Conservation (phyloP, 2,113 vertebrate species). For the Pelodiscus sinensis region DNA sequence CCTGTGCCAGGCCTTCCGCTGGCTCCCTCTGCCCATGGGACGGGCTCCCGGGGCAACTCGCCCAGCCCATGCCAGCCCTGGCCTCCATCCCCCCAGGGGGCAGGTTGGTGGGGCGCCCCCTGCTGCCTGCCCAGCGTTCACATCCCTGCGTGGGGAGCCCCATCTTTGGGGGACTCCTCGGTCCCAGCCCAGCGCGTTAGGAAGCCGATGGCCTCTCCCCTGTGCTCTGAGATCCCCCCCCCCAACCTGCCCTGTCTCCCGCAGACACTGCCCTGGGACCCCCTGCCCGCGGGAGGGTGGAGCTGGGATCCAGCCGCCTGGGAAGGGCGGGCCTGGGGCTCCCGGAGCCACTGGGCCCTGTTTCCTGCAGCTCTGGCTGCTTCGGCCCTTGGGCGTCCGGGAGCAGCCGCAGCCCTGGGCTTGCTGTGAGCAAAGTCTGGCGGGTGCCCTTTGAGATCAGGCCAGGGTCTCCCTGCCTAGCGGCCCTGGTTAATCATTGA, state of each 20-base stretch:
- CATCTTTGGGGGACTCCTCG: no score
- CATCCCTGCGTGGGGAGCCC: not conserved
- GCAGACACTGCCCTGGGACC: not conserved
- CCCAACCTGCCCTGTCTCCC: no score
- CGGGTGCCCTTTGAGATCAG: not conserved
- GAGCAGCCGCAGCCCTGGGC: not conserved
- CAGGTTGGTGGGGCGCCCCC: not conserved
- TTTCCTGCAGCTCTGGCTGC: not conserved
- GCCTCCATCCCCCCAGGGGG: not conserved
- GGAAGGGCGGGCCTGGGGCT: not conserved
- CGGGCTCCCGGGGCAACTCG: not conserved
- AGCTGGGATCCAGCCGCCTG: not conserved
- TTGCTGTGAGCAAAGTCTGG: fast-evolving
- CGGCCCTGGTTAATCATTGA: not conserved
- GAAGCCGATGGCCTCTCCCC: no score
- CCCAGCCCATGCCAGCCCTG: not conserved
- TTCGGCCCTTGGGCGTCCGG: not conserved
- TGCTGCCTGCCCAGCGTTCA: not conserved
- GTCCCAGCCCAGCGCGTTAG: not conserved
- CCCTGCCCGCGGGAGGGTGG: not conserved
- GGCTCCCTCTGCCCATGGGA: no score
- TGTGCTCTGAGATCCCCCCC: no score
- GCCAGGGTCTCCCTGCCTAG: fast-evolving
- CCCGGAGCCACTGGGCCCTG: not conserved
- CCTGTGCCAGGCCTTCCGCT: no score